Percentiles rank a stretch among this genome's conserved stretches.
Evolutionary conservation across 2,113 vertebrate species (phyloP).

Genomic region (Sphyrna mokarran): DNA sequence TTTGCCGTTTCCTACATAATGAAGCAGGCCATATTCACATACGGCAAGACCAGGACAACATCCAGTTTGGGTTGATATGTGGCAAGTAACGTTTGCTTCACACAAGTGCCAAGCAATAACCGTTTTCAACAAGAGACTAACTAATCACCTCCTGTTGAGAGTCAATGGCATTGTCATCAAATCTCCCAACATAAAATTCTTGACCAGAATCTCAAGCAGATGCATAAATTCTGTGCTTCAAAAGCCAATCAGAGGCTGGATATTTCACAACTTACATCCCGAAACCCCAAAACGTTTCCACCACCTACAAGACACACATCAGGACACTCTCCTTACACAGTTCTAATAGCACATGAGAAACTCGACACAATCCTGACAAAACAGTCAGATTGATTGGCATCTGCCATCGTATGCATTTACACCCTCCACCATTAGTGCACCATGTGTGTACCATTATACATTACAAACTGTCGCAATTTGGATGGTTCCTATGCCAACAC

Average conservation of each 20-base stretch:
- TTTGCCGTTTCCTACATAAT: too few species aligned
- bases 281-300: background rate
- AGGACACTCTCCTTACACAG: background rate
- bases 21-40: background rate
- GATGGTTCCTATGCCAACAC: background rate
- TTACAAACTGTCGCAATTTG: background rate
- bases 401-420: background rate
- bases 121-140: background rate
- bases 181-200: background rate
- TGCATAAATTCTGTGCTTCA: background rate
- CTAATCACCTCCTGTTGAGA: background rate
- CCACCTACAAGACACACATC: background rate
- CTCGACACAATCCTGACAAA: background rate
- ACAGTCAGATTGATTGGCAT: background rate
- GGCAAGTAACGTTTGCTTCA: background rate
- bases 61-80: background rate
- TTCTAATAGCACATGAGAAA: background rate
- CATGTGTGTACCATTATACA: background rate
- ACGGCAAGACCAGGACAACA: background rate
- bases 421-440: background rate
- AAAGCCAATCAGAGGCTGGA: background rate
- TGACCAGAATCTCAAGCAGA: background rate
- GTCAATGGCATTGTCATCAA: background rate
- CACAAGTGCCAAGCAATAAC: background rate
- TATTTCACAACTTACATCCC: background rate